phyloP scores from a whole-genome alignment of 2,888 invertebrate genomes.

The Zaprionus lineosus region DNA sequence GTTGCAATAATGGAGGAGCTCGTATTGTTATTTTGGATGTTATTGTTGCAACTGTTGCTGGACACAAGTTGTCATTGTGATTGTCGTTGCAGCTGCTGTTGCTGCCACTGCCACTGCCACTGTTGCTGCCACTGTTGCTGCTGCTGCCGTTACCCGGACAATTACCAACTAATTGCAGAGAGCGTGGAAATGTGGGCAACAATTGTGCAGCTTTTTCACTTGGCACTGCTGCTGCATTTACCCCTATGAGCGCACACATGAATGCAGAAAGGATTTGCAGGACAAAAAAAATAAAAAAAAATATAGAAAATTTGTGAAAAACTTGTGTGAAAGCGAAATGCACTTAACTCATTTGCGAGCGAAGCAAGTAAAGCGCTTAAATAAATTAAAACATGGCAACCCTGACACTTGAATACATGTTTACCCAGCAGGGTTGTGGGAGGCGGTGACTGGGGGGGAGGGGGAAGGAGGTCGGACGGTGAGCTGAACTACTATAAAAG shows the following conservation, averaged over 20 bases:
- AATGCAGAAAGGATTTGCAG: not conserved
- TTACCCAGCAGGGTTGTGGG: no score
- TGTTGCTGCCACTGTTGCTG: constrained; percentile 4
- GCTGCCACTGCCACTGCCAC: not conserved
- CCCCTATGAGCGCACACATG: constrained; percentile 31
- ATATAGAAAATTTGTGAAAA: constrained; percentile 12
- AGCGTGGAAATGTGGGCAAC: not conserved
- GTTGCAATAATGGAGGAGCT: no score
- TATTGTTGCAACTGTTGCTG: not conserved
- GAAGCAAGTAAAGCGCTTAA: constrained; percentile 63
- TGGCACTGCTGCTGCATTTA: constrained; percentile 28
- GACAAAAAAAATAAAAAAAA: constrained; percentile 3
- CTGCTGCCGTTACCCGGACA: constrained; percentile 37
- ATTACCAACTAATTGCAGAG: constrained; percentile 58
- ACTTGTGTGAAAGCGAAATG: constrained; percentile 42
- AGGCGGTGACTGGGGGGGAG: no score
- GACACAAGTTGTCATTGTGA: not conserved
- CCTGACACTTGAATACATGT: constrained; percentile 62
- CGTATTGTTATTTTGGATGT: not conserved
- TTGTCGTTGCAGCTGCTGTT: constrained; percentile 9
- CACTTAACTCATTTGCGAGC: constrained; percentile 68
- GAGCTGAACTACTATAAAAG: not conserved
- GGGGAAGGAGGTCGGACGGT: no score
- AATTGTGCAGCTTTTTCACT: constrained; percentile 28
- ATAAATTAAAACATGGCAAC: constrained; percentile 73